These are phyloP conservation scores for Heliconius ismenius DNA, from an alignment of 2,888 invertebrate genomes.

Conservation along the genomic window DNA sequence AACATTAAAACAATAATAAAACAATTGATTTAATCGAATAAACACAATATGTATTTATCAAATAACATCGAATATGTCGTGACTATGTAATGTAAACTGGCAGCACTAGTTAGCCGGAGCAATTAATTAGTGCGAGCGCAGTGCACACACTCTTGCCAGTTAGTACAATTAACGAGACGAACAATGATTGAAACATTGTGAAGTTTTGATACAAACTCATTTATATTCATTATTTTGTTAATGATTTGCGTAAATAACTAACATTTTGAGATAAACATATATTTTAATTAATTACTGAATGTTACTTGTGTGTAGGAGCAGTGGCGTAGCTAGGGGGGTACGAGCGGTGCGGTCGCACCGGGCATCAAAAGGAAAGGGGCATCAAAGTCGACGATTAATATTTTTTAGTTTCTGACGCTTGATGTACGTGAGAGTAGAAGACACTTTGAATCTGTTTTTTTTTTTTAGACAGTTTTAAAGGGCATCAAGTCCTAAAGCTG, in stretches of 20 bases:
- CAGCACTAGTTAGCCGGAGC: constrained; percentile 14
- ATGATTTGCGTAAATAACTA: constrained; percentile 24
- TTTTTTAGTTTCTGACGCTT: too few species aligned
- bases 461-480: too few species aligned
- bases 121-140: constrained; percentile 33
- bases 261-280: constrained; percentile 7
- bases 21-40: background rate
- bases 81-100: constrained; percentile 9
- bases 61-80: background rate
- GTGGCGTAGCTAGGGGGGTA: too few species aligned
- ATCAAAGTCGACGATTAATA: too few species aligned
- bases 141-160: constrained; percentile 28
- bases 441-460: too few species aligned
- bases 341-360: too few species aligned
- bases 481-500: too few species aligned
- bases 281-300: background rate
- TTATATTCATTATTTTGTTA: constrained; percentile 27
- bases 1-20: background rate
- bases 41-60: background rate
- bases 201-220: constrained; percentile 14
- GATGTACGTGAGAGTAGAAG: too few species aligned
- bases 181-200: constrained; percentile 29
- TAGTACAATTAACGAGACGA: constrained; percentile 33
- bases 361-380: too few species aligned
- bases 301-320: background rate